Conservation (phyloP, 2,113 vertebrate species). For the Pseudonaja textilis region DNA sequence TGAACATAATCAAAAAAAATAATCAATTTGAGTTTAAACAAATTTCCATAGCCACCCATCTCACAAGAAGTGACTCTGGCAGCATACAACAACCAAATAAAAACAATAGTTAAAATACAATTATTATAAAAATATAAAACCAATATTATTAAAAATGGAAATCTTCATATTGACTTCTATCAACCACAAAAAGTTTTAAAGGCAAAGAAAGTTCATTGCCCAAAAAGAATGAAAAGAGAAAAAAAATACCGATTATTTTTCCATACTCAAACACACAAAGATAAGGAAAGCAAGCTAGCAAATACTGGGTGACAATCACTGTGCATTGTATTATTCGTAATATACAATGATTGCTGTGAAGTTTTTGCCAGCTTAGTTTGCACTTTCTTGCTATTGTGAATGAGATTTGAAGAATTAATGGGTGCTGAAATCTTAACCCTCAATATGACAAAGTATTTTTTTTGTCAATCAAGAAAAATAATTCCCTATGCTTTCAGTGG, state of each 20-base stretch:
- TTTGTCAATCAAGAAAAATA: not conserved
- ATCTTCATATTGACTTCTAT: not conserved
- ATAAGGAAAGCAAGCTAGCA: conserved; percentile 13
- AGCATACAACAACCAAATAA: not conserved
- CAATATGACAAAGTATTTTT: not conserved
- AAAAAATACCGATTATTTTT: conserved; percentile 6
- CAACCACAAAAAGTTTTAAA: conserved; percentile 15
- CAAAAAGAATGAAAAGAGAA: conserved; percentile 1
- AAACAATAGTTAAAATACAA: not conserved
- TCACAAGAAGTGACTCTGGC: not conserved
- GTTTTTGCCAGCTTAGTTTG: conserved; percentile 6
- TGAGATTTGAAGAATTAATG: conserved; percentile 11
- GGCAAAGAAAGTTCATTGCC: conserved; percentile 2
- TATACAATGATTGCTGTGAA: conserved; percentile 18
- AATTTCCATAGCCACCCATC: not conserved
- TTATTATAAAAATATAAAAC: not conserved
- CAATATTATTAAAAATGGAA: not conserved
- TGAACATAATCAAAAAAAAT: not conserved
- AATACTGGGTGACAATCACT: conserved; percentile 13
- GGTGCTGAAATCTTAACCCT: conserved; percentile 10
- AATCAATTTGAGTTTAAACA: not conserved
- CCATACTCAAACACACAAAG: conserved; percentile 16
- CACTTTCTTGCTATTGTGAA: not conserved
- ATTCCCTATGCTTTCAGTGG: not conserved
- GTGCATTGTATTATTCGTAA: conserved; percentile 26